Evolutionary conservation across 2,113 vertebrate species (phyloP).

Genomic region (Rallus limicola): DNA sequence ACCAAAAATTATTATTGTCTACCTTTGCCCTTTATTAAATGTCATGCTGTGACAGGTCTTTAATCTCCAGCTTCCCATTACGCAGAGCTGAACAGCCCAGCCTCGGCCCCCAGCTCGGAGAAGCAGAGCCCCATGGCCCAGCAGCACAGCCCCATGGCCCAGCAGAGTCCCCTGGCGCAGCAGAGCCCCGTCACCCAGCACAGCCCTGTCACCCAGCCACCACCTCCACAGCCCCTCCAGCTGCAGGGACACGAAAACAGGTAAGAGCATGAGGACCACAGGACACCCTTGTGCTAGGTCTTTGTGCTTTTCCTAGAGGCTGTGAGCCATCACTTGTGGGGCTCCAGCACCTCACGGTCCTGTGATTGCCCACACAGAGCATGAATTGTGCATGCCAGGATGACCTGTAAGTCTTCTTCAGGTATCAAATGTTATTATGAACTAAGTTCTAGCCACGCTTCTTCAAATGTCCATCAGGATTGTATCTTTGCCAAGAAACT

Average conservation of each 20-base stretch:
- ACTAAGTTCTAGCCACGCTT: background rate
- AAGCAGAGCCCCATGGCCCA: slow-evolving; percentile 95
- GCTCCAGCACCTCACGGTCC: background rate
- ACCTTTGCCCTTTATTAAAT: slow-evolving; percentile 25
- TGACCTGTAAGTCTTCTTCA: background rate
- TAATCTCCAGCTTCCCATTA: slow-evolving; percentile 15
- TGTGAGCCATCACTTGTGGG: background rate
- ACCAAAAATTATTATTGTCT: background rate
- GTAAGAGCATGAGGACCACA: slow-evolving; percentile 55
- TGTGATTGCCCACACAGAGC: fast-evolving
- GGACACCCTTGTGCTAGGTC: background rate
- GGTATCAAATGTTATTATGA: background rate
- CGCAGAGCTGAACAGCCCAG: slow-evolving; percentile 89
- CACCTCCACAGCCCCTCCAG: slow-evolving; percentile 84
- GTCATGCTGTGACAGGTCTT: background rate
- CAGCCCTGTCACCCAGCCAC: slow-evolving; percentile 74
- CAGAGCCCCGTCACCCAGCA: slow-evolving; percentile 79
- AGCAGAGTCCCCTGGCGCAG: slow-evolving; percentile 82
- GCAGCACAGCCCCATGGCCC: slow-evolving; percentile 85
- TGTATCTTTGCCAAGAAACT: background rate
- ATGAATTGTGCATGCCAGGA: background rate
- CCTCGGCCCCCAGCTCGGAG: slow-evolving; percentile 91
- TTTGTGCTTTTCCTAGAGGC: background rate
- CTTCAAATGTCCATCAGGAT: background rate
- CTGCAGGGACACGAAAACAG: slow-evolving; percentile 92